Percentiles rank a stretch among this genome's conserved stretches.
These are phyloP conservation scores for Pandemis heparana DNA, from an alignment of 2,888 invertebrate genomes.

Conservation along the genomic window DNA sequence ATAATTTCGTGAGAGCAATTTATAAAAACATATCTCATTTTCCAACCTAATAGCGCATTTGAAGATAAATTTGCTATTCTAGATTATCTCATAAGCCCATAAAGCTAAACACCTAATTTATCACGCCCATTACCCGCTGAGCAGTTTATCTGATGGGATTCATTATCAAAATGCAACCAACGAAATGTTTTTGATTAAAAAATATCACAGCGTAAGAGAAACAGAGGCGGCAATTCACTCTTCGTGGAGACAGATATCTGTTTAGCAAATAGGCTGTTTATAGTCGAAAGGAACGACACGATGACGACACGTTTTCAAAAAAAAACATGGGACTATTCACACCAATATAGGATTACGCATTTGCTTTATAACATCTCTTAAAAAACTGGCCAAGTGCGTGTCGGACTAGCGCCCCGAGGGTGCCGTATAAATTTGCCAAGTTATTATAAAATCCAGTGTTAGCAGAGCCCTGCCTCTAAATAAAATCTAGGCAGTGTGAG, in stretches of 20 bases:
- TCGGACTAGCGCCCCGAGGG: too few relatives aligned
- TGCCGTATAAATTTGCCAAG: too few relatives aligned
- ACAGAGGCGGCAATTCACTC: conserved; percentile 19
- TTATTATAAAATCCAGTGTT: too few relatives aligned
- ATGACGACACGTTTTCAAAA: neutral
- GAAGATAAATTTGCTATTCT: neutral
- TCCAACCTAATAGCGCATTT: neutral
- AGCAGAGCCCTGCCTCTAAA: too few relatives aligned
- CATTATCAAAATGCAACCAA: conserved; percentile 21
- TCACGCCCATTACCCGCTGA: neutral
- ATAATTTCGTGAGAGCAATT: neutral
- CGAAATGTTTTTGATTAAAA: conserved; percentile 12
- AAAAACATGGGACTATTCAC: too few relatives aligned
- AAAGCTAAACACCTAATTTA: conserved; percentile 5
- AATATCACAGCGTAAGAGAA: conserved; percentile 14
- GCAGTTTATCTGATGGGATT: conserved; percentile 2
- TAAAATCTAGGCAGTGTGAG: too few relatives aligned
- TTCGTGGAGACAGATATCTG: conserved; percentile 22
- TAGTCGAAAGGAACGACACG: neutral
- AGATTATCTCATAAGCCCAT: conserved; percentile 14
- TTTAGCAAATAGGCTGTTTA: conserved; percentile 5
- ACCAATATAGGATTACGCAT: too few relatives aligned
- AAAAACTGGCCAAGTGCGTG: too few relatives aligned
- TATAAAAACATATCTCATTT: neutral
- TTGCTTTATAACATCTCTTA: too few relatives aligned